Conservation (phyloP, 2,113 vertebrate genomes). For the Indicator maculatus region DNA sequence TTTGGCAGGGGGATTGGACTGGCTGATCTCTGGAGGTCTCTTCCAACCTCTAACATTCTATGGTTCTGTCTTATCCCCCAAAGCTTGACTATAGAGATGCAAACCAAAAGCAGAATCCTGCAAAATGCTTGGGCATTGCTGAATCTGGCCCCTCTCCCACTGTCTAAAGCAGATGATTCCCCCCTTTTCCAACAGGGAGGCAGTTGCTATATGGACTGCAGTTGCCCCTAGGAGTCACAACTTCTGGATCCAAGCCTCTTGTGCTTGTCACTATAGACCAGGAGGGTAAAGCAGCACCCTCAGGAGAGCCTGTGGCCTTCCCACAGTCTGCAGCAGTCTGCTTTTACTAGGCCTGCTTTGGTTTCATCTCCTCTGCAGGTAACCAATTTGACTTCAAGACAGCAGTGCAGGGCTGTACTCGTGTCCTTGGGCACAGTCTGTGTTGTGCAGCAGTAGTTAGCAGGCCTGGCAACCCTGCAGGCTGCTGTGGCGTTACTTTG, state of each 20-base stretch:
- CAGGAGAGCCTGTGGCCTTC: background rate
- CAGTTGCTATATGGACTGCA: background rate
- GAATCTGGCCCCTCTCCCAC: background rate
- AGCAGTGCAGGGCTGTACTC: background rate
- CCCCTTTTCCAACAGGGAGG: background rate
- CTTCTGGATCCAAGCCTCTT: background rate
- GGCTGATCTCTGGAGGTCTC: too few species aligned
- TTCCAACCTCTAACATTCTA: too few species aligned
- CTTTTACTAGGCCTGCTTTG: background rate
- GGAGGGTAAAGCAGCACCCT: background rate
- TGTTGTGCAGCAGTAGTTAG: background rate
- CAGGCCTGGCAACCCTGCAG: background rate
- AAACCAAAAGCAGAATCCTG: background rate
- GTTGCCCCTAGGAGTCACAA: background rate
- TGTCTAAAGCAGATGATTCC: background rate
- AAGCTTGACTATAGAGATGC: too few species aligned
- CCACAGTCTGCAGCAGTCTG: background rate
- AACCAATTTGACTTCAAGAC: background rate
- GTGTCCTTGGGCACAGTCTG: background rate
- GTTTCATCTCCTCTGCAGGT: background rate
- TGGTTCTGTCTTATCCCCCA: too few species aligned
- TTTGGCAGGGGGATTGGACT: too few species aligned
- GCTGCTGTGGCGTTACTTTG: background rate
- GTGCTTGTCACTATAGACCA: background rate
- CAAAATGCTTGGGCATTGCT: background rate